Evolutionary conservation across 2,797 vertebrate species (phyloP), one percentile per base, ranked within the genome.

Genomic region (Anguilla obscura): DNA sequence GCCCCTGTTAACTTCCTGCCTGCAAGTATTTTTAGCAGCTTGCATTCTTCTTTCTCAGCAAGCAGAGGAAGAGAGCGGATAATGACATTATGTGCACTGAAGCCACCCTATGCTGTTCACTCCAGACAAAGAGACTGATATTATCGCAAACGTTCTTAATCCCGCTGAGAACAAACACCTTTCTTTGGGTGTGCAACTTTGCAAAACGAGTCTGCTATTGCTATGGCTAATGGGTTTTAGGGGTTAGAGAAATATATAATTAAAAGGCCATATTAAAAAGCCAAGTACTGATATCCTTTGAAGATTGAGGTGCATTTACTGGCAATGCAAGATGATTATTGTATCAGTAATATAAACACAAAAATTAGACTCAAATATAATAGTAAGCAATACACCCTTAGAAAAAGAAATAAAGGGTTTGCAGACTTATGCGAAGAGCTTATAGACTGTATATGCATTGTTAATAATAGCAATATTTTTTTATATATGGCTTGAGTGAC

Each of bases 31-130:
- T 87, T 85, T 82, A 85, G 86, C 86, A 56, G 56, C 16, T 33
- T 36, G 12, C 69, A 48, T 56, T 63, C 80, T 82, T 27, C 1
- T 85, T 48, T 82, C 80, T 60, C 83, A 88, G 89, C 87, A 84
- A 85, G 87, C 86, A 54, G 88, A 88, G 86, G 88, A 91, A 91
- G 83, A 33, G 21, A 86, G 86, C 52, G n/a, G 50, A 33, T 63
- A 88, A 86, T 87, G 71, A 60, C 58, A 85, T 88, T 76, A 30
- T 27, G 88, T 33, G 36, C 14, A 27, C 54, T 45, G 85, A 36
- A 54, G 79, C 71, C 56, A 84, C n/a, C 74, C 50, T 85, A 36
- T 21, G 10, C 33, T 48, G 14, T 85, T 33, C 84, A 85, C 6
- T 58, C 79, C 18, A 85, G 27, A 56, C 50, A 85, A 56, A 66